Evolutionary conservation across 2,888 invertebrate species (phyloP).

Genomic region (Polydesmus complanatus): DNA sequence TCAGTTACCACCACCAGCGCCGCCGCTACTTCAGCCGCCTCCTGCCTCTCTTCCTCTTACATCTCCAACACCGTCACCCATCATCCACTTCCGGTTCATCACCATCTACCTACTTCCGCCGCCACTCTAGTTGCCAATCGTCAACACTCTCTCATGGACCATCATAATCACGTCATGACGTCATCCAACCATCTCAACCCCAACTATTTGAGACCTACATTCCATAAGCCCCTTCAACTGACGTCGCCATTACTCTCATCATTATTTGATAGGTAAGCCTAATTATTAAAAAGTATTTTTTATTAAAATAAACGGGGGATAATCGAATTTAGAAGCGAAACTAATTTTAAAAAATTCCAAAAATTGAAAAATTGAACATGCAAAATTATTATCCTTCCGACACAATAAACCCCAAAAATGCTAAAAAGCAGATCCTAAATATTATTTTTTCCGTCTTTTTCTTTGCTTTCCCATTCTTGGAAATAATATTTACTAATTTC

Average conservation of each 20-base stretch:
- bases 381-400: too few relatives aligned
- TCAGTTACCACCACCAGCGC: background rate
- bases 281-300: too few relatives aligned
- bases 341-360: too few relatives aligned
- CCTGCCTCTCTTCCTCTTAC: background rate
- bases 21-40: background rate
- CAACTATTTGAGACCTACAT: background rate
- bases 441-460: too few relatives aligned
- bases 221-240: conserved; percentile 5
- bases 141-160: background rate
- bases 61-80: background rate
- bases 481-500: too few relatives aligned
- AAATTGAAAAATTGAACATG: too few relatives aligned
- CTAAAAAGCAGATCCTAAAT: too few relatives aligned
- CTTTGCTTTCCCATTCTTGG: too few relatives aligned
- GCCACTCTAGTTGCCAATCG: background rate
- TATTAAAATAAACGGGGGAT: too few relatives aligned
- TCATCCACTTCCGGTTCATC: background rate
- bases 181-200: background rate
- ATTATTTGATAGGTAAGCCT: conserved; percentile 13
- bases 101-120: conserved; percentile 1
- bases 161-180: background rate
- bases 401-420: too few relatives aligned
- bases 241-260: conserved; percentile 11
- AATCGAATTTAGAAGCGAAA: too few relatives aligned